Evolutionary conservation across 1,140 invertebrate genomes (phyloP).

Genomic region (Glossosoma conforme): DNA sequence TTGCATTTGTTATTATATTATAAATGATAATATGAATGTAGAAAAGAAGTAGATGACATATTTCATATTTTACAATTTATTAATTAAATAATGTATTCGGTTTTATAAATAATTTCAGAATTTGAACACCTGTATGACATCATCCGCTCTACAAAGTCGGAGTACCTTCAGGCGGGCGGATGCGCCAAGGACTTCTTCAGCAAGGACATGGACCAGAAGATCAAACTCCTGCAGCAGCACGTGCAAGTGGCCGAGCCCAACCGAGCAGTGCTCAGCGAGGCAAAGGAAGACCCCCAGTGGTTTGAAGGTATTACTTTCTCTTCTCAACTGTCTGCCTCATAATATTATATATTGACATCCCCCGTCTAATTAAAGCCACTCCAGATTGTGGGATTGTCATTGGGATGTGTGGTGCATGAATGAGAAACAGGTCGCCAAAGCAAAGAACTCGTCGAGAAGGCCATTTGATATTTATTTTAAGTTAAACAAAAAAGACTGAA

Average conservation of each 20-base stretch:
- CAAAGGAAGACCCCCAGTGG: constrained; percentile 63
- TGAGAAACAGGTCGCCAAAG: no score
- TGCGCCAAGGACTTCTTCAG: constrained; percentile 60
- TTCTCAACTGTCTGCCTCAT: no score
- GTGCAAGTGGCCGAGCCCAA: constrained; percentile 38
- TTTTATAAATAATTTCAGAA: constrained; percentile 45
- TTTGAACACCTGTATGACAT: constrained; percentile 57
- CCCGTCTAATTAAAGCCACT: no score
- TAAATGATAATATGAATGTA: no score
- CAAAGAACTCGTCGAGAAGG: no score
- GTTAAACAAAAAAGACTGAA: no score
- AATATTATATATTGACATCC: no score
- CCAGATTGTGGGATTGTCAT: no score
- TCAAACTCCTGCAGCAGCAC: constrained; percentile 52
- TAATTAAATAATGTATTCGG: constrained; percentile 1
- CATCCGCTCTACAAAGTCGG: constrained; percentile 57
- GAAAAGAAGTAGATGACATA: no score
- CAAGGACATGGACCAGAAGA: constrained; percentile 60
- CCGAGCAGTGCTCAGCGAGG: constrained; percentile 4
- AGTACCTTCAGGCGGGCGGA: constrained; percentile 57
- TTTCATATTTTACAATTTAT: not conserved
- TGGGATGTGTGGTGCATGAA: no score
- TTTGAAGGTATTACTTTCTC: constrained; percentile 55
- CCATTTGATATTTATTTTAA: no score
- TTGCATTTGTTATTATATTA: no score